Evolutionary conservation across 2,888 invertebrate genomes (phyloP).

Genomic region (Scelioninae gen. 1): DNA sequence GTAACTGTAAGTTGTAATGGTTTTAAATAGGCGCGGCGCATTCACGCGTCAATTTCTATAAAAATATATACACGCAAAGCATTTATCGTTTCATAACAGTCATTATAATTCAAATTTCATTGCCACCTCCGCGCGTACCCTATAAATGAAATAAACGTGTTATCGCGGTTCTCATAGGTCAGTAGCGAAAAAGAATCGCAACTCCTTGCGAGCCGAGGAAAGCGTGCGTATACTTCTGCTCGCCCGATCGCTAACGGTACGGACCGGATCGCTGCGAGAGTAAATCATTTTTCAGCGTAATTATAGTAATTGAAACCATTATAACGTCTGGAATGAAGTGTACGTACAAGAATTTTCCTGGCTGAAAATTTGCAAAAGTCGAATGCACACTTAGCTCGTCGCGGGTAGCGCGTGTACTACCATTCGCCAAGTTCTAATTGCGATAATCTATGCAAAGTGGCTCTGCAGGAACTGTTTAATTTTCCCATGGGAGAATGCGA

Average conservation of each 20-base stretch:
- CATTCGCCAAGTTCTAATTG: constrained; percentile 38
- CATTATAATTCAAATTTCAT: constrained; percentile 65
- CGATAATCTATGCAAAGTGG: constrained; percentile 44
- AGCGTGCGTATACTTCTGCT: too few species aligned
- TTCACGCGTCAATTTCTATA: constrained; percentile 56
- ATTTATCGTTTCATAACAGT: constrained; percentile 59
- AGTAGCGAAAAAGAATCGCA: too few species aligned
- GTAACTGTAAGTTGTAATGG: constrained; percentile 21
- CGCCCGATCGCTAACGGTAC: too few species aligned
- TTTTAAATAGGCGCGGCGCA: constrained; percentile 54
- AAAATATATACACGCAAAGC: constrained; percentile 54
- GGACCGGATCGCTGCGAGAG: constrained; percentile 29
- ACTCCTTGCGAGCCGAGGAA: too few species aligned
- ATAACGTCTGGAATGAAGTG: constrained; percentile 33
- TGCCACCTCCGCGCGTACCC: constrained; percentile 54
- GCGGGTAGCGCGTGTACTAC: constrained; percentile 1
- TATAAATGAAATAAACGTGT: constrained; percentile 44
- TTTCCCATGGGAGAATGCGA: constrained; percentile 37
- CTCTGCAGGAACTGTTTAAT: constrained; percentile 7
- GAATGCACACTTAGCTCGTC: constrained; percentile 2
- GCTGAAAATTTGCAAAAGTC: constrained; percentile 28
- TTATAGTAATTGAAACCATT: constrained; percentile 55
- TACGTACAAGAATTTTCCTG: constrained; percentile 17
- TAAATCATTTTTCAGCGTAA: constrained; percentile 51
- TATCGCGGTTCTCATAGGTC: constrained; percentile 27